Evolutionary conservation across 2,888 invertebrate genomes (phyloP).

Genomic region (Aelia acuminata): DNA sequence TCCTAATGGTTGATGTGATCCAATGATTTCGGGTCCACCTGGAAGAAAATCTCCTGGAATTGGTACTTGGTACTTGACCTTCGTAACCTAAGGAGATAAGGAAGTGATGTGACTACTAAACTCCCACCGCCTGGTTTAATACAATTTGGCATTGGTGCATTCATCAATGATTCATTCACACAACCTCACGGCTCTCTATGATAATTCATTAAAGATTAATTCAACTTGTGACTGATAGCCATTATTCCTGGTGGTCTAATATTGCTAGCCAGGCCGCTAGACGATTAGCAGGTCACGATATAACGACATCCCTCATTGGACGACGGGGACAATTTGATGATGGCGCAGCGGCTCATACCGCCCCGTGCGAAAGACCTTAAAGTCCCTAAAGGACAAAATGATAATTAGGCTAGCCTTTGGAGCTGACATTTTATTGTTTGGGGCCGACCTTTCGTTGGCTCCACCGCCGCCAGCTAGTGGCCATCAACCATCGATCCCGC

Average conservation of each 20-base stretch:
- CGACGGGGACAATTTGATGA: not conserved
- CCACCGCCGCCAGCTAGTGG: not conserved
- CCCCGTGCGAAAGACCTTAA: slow-evolving; percentile 43
- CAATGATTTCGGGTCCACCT: too few relatives aligned
- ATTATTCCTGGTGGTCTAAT: not conserved
- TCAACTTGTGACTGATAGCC: not conserved
- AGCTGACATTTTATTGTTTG: slow-evolving; percentile 51
- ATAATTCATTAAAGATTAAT: too few relatives aligned
- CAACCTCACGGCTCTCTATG: too few relatives aligned
- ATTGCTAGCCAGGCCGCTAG: not conserved
- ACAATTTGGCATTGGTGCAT: too few relatives aligned
- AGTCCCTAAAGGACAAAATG: slow-evolving; percentile 54
- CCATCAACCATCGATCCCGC: slow-evolving; percentile 13
- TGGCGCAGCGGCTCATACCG: not conserved
- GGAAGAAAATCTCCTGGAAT: too few relatives aligned
- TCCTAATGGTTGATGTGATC: not conserved
- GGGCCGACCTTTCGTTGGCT: slow-evolving; percentile 31
- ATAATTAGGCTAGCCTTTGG: slow-evolving; percentile 57
- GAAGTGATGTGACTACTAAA: too few relatives aligned
- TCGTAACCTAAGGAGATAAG: too few relatives aligned
- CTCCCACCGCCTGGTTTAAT: not conserved
- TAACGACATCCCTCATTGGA: not conserved
- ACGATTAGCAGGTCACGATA: not conserved
- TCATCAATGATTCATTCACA: too few relatives aligned
- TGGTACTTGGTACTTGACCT: too few relatives aligned